Percentiles rank a stretch among this genome's conserved stretches.
phyloP scores from a whole-genome alignment of 1,140 invertebrate species.

The Brachionus manjavacas region DNA sequence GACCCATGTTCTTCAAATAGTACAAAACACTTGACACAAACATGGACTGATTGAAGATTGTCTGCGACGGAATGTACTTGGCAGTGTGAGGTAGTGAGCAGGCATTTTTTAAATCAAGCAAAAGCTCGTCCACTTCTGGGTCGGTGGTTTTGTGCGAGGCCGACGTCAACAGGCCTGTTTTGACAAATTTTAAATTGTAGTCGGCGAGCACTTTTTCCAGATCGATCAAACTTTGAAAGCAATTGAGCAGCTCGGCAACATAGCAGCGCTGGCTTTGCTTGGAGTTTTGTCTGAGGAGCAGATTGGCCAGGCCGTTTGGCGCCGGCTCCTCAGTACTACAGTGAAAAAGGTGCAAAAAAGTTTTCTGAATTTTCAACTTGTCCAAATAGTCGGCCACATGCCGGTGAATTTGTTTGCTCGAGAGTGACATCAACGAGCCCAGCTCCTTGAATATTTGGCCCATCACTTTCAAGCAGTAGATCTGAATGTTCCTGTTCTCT shows the following conservation, averaged over 20 bases:
- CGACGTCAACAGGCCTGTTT: slow-evolving; percentile 36
- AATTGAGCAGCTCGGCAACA: neutral
- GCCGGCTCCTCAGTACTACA: neutral
- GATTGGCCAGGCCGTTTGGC: neutral
- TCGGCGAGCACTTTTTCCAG: slow-evolving; percentile 10
- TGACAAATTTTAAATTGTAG: neutral
- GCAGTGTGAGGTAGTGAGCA: neutral
- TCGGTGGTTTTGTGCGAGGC: slow-evolving; percentile 36
- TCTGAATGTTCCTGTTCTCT: slow-evolving; percentile 30
- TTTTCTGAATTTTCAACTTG: slow-evolving; percentile 23
- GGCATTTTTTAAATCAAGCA: slow-evolving; percentile 16
- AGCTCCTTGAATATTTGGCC: neutral
- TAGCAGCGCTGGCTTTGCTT: neutral
- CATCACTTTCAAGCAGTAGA: slow-evolving; percentile 13
- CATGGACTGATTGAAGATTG: slow-evolving; percentile 67
- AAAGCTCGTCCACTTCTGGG: neutral
- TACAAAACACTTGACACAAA: slow-evolving; percentile 75
- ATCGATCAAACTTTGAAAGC: slow-evolving; percentile 25
- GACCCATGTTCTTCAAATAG: slow-evolving; percentile 64
- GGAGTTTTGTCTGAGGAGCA: neutral
- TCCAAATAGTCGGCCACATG: neutral
- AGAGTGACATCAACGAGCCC: neutral
- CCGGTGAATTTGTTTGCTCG: neutral
- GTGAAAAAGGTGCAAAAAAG: slow-evolving; percentile 26
- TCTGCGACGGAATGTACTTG: slow-evolving; percentile 46